Conservation (phyloP, 2,797 vertebrate genomes). For the Centropyge bicolor region DNA sequence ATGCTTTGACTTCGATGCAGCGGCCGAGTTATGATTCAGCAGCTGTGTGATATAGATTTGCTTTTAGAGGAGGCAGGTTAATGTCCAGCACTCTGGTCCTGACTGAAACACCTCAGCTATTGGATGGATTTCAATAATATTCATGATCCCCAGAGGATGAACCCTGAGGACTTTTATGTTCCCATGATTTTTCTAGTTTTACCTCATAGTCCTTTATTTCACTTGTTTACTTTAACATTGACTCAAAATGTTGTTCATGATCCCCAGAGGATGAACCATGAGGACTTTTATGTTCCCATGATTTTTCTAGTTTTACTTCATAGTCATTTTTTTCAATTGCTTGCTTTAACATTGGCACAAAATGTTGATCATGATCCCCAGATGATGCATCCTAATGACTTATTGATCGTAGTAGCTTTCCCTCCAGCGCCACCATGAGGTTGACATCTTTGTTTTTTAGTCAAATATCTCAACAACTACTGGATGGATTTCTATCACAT, state of each 20-base stretch:
- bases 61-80: neutral
- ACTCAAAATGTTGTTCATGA: neutral
- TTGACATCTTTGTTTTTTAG: neutral
- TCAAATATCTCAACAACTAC: neutral
- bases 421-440: neutral
- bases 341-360: neutral
- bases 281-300: neutral
- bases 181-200: neutral
- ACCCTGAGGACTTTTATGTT: no score
- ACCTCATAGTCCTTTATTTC: neutral
- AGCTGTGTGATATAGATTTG: neutral
- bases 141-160: neutral
- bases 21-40: conserved; percentile 1
- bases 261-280: neutral
- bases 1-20: neutral
- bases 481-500: neutral
- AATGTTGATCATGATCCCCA: neutral
- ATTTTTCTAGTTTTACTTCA: neutral
- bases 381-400: neutral
- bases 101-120: neutral
- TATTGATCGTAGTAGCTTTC: neutral
- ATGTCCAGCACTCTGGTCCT: neutral
- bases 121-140: neutral
- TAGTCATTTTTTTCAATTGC: neutral
- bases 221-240: neutral